These are phyloP conservation scores for Stenopsyche tienmushanensis DNA, from an alignment of 1,140 invertebrate genomes.

Conservation along the genomic window DNA sequence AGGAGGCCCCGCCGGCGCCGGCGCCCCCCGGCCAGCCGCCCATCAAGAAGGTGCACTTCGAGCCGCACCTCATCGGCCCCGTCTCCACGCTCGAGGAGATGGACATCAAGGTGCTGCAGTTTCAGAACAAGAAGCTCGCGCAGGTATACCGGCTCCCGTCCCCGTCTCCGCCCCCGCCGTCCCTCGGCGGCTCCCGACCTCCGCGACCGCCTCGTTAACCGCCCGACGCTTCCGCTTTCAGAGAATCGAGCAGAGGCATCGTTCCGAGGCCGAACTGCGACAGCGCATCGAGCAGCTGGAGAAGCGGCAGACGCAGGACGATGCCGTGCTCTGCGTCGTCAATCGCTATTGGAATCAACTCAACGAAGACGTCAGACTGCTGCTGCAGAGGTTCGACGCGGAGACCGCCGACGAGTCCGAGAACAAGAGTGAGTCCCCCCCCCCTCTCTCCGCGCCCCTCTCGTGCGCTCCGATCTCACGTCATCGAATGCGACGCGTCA, in stretches of 20 bases:
- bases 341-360: slow-evolving; percentile 98
- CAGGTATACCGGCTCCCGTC: slow-evolving; percentile 62
- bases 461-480: too few relatives aligned
- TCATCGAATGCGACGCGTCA: too few relatives aligned
- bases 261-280: slow-evolving; percentile 85
- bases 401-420: slow-evolving; percentile 96
- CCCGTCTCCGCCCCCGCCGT: not conserved
- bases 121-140: slow-evolving; percentile 95
- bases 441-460: too few relatives aligned
- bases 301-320: slow-evolving; percentile 95
- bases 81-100: slow-evolving; percentile 94
- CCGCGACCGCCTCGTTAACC: not conserved
- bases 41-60: slow-evolving; percentile 92
- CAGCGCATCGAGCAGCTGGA: slow-evolving; percentile 95
- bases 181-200: not conserved
- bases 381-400: slow-evolving; percentile 94
- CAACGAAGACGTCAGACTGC: slow-evolving; percentile 93
- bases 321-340: slow-evolving; percentile 96
- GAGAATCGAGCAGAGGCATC: slow-evolving; percentile 87
- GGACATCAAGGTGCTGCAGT: slow-evolving; percentile 95
- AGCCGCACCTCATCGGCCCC: slow-evolving; percentile 88
- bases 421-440: slow-evolving; percentile 73
- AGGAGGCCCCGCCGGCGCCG: slow-evolving; percentile 57
- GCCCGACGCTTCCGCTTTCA: slow-evolving; percentile 44
- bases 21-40: slow-evolving; percentile 62